Base-by-base conservation (phyloP, 2,888 invertebrate genomes). In the Podotricha telesiphe region DNA sequence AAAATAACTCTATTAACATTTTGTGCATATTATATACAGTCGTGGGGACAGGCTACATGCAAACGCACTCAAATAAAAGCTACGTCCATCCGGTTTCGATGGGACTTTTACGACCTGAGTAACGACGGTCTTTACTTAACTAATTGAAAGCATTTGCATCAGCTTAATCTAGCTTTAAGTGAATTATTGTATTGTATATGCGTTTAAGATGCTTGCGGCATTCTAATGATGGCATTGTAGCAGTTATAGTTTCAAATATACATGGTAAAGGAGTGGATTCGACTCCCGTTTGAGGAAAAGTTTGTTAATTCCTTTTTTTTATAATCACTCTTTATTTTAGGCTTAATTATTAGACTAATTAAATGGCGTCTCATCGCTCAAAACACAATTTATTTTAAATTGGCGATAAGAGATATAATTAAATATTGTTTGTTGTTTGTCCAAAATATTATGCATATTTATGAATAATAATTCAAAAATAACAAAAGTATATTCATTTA, bases 141-240 rank as follows among this genome's bases (percentile, higher is more conserved):
- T 59, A 59, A 59, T 59, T 59, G 58, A 20, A 11, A 15, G 10
- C 42, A 59, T 59, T 59, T 59, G 58, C 58, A 59, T 59, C 11
- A 42, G 15, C 42, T 45, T 59, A 42, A 42, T 59, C 58, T 42
- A n/a, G 58, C 42, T 42, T 42, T 58, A 58, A 20, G 42, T 58
- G 42, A 58, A 58, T 42, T 58, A 58, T 58, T 22, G 22, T 19
- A 15, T 58, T 22, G 28, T 28, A 5, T 11, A 58, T 58, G 42
- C 58, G 42, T 20, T 42, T n/a, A 42, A 42, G 58, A n/a, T 20
- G 40, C 19, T 56, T 56, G 19, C 19, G 17, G 13, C n/a, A n/a
- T 56, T 19, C 37, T 7, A 40, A 4, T 4, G 28, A 28, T 28
- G 2, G 28, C 28, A 28, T 28, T 4, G 28, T 28, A 4, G 28